A percentile compares a stretch with the other conserved stretches of the same genome.
These are phyloP conservation scores for Mugil cephalus DNA, from an alignment of 2,113 vertebrate species.

Conservation along the genomic window DNA sequence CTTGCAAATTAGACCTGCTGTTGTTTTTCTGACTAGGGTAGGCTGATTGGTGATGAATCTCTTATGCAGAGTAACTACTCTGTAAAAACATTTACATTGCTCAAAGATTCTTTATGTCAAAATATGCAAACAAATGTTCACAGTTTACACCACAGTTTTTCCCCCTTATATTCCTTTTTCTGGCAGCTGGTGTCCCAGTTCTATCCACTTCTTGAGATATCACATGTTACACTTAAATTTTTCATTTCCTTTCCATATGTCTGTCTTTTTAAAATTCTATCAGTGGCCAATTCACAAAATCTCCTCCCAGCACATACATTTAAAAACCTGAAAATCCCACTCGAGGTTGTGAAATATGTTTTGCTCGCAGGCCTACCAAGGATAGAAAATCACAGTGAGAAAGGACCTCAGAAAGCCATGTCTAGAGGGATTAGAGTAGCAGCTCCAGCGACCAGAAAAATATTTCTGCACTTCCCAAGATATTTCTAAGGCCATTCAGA, in stretches of 20 bases:
- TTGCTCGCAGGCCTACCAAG: conserved; percentile 31
- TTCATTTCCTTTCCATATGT: conserved; percentile 39
- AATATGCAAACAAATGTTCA: background rate
- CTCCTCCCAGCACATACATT: conserved; percentile 33
- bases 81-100: too few relatives aligned
- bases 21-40: too few relatives aligned
- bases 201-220: conserved; percentile 18
- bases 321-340: conserved; percentile 54
- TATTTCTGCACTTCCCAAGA: conserved; percentile 51
- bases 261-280: conserved; percentile 41
- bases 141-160: background rate
- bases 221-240: conserved; percentile 32
- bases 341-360: conserved; percentile 41
- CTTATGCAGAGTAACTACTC: too few relatives aligned
- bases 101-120: background rate
- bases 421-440: conserved; percentile 65
- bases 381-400: conserved; percentile 42
- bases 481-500: conserved; percentile 63
- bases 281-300: conserved; percentile 31
- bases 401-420: conserved; percentile 52
- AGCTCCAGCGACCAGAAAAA: conserved; percentile 27
- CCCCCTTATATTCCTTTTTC: background rate
- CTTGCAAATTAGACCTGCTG: too few relatives aligned
- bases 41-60: too few relatives aligned
- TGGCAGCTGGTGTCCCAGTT: conserved; percentile 5